Base-by-base conservation (phyloP, 37 sponge, comb jelly and placozoan species). In the Ianthella basta region DNA sequence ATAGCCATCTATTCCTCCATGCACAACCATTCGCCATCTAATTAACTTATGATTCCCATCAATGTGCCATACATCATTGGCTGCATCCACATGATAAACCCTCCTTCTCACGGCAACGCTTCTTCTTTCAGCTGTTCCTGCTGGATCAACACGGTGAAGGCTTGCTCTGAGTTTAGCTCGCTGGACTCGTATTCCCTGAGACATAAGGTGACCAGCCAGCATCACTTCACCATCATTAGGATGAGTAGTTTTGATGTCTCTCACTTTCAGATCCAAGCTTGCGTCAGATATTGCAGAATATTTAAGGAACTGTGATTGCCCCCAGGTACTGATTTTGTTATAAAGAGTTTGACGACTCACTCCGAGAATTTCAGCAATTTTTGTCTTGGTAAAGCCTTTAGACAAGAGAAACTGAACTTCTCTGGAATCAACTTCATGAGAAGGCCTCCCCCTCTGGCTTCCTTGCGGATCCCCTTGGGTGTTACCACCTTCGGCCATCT, bases 201-300 rank as follows among this genome's bases (percentile, higher is more conserved):
- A 56, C 35, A 35, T 1, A 21, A 83, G 69, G 64, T 83, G 70
- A 16, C 83, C 83, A 53, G 19, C 27, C 15, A 83, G 44, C 59
- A 83, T 60, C 4, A 68, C 70, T 30, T 83, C 83, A 3, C 83
- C 83, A 83, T 83, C 83, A 83, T 83, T 83, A 3, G 83, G 83
- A 67, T 83, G 83, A 70, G 20, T 70, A 5, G 72, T 18, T 70
- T 70, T 70, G n/a, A 70, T 70, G 5, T 6, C 37, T 34, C 29
- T 2, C 3, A 70, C 36, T 33, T 70, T 70, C 4, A 35, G 72
- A 34, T 70, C 72, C 33, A 70, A 33, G 37, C 14, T 34, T 13
- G 37, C 37, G 29, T 5, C 29, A 70, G 72, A 70, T 34, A 70
- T 70, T 6, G 3, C 20, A 33, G 72, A 30, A 15, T 35, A 70